phyloP scores from a whole-genome alignment of 2,113 vertebrate genomes.

The Rostratula benghalensis region DNA sequence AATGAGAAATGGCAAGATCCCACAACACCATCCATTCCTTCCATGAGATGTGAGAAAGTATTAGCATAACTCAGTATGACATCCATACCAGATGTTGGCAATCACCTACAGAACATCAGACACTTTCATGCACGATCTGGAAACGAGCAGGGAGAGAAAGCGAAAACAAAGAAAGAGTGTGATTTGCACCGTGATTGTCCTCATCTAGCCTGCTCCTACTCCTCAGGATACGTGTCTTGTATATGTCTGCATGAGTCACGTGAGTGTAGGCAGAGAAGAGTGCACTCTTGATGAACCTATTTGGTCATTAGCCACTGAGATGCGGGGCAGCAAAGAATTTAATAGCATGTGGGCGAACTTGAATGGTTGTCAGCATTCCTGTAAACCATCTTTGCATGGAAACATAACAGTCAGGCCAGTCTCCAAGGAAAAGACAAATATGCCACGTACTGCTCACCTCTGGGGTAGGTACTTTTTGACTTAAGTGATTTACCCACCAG shows the following conservation, averaged over 20 bases:
- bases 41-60: conserved; percentile 13
- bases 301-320: neutral
- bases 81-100: conserved; percentile 72
- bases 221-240: neutral
- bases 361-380: neutral
- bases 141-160: neutral
- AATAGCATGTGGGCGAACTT: neutral
- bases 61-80: conserved; percentile 39
- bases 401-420: neutral
- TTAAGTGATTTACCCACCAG: neutral
- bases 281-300: neutral
- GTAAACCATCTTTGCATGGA: neutral
- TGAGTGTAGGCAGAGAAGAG: neutral
- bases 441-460: neutral
- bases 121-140: neutral
- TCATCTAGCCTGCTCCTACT: neutral
- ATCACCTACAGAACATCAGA: conserved; percentile 48
- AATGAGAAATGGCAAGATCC: conserved; percentile 59
- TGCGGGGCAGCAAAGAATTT: neutral
- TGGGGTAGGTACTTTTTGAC: neutral
- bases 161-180: neutral
- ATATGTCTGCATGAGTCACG: neutral
- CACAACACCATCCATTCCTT: conserved; percentile 23
- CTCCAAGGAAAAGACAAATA: neutral
- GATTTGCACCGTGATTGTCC: neutral